Evolutionary conservation across 2,888 invertebrate genomes (phyloP).

Genomic region (Coleophora flavipennella): DNA sequence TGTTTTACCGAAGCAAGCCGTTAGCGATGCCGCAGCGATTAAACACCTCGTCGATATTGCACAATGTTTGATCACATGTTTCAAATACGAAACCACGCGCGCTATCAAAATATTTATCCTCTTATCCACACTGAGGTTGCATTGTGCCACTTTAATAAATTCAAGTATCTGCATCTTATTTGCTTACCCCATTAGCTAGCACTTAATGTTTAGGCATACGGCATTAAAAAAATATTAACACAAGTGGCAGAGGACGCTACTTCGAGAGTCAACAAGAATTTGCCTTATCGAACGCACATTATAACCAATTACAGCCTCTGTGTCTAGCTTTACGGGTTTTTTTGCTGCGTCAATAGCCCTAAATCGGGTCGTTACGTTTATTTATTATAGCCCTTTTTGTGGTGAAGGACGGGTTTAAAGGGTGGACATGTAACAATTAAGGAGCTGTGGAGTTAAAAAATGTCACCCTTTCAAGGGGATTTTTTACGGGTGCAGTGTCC

Average conservation of each 20-base stretch:
- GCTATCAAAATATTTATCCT: constrained; percentile 69
- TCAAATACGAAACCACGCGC: constrained; percentile 51
- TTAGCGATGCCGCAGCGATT: constrained; percentile 38
- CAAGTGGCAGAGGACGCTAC: constrained; percentile 33
- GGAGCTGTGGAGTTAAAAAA: constrained; percentile 64
- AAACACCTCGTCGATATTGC: constrained; percentile 50
- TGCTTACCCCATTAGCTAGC: constrained; percentile 59
- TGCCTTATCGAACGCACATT: constrained; percentile 49
- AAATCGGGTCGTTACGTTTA: constrained; percentile 47
- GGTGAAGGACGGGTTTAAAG: constrained; percentile 47
- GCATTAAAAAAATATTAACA: constrained; percentile 56
- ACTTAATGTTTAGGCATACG: constrained; percentile 48
- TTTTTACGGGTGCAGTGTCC: constrained; percentile 43
- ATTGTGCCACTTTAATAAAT: constrained; percentile 51
- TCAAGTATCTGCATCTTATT: constrained; percentile 55
- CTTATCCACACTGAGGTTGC: constrained; percentile 56
- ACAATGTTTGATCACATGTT: constrained; percentile 69
- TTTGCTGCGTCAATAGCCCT: constrained; percentile 30
- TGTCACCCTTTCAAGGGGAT: constrained; percentile 59
- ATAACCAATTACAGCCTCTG: constrained; percentile 36
- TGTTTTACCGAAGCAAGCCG: constrained; percentile 37
- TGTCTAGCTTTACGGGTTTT: constrained; percentile 44
- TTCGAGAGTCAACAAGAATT: constrained; percentile 35
- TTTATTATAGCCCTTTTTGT: constrained; percentile 64
- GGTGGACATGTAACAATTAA: constrained; percentile 64